Base-by-base conservation (phyloP, 2,113 vertebrate genomes). In the Castor canadensis region DNA sequence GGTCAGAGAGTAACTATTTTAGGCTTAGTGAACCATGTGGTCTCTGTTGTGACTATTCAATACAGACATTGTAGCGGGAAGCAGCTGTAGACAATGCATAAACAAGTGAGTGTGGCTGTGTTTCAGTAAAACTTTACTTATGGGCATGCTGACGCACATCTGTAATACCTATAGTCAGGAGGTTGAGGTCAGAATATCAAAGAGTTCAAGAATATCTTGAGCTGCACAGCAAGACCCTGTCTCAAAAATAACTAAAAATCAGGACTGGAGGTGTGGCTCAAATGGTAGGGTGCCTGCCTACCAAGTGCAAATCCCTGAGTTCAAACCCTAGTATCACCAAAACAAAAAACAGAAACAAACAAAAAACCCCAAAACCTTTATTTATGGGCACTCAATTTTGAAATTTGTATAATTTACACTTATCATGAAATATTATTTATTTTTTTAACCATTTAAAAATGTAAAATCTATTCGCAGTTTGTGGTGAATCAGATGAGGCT, bases 11-110 rank as follows among this genome's bases (percentile, higher is more conserved):
- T 45, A 52, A 67, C 13, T 15, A 24, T n/a, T n/a, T n/a, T n/a
- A 35, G 69, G 28, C 16, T 52, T 22, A 13, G 22, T 38, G 28
- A 38, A 9, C 26, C 54, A 22, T 7, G 22, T 5, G 11, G 4
- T 64, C 56, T 90, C n/a, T n/a, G n/a, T n/a, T n/a, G n/a, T n/a
- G n/a, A n/a, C n/a, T n/a, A n/a, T n/a, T n/a, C 71, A 32, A 43
- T 1, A 0, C 79, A 43, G 49, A 35, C 54, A 0, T 8, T 5
- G 13, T 26, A 4, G 28, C 4, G n/a, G n/a, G n/a, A n/a, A n/a
- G 35, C 58, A 54, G 56, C 64, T 32, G 0, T 3, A 45, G 56
- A 40, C 77, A n/a, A n/a, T n/a, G n/a, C n/a, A n/a, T 64, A 15
- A 45, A 24, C 13, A 24, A 83, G 4, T 20, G 7, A 35, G n/a